Evolutionary conservation across 2,113 vertebrate species (phyloP).

Genomic region (Sula dactylatra): DNA sequence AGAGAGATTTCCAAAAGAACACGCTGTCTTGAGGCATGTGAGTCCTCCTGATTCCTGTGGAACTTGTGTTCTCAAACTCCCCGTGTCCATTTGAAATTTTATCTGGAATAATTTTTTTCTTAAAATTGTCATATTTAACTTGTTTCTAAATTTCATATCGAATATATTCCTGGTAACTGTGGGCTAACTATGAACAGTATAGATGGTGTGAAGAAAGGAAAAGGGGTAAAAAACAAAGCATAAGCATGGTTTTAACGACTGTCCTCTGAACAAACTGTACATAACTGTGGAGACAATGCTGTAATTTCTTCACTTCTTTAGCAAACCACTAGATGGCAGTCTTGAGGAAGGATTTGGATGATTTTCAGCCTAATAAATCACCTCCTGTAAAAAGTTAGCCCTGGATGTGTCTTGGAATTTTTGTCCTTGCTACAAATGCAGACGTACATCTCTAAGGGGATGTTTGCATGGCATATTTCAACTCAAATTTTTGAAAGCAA

Average conservation of each 20-base stretch:
- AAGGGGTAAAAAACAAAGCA: background rate
- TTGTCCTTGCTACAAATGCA: background rate
- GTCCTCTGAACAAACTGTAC: background rate
- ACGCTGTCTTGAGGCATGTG: accelerated
- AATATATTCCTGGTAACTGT: background rate
- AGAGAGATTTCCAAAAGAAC: background rate
- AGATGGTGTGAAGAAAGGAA: background rate
- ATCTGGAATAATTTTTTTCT: background rate
- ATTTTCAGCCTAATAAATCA: background rate
- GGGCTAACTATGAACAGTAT: background rate
- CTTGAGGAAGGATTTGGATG: slow-evolving; percentile 4
- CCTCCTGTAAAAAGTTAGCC: background rate
- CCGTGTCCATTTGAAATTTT: background rate
- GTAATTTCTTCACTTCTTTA: background rate
- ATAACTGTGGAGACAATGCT: accelerated
- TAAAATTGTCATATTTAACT: background rate
- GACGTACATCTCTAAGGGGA: background rate
- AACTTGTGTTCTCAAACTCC: background rate
- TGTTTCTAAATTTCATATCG: background rate
- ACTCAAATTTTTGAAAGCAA: background rate
- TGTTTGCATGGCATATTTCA: background rate
- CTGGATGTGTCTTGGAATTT: background rate
- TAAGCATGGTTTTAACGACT: background rate
- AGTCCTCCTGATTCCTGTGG: background rate
- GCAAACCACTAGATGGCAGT: slow-evolving; percentile 51